phyloP scores from a whole-genome alignment of 2,113 vertebrate genomes.

The Micromys minutus region DNA sequence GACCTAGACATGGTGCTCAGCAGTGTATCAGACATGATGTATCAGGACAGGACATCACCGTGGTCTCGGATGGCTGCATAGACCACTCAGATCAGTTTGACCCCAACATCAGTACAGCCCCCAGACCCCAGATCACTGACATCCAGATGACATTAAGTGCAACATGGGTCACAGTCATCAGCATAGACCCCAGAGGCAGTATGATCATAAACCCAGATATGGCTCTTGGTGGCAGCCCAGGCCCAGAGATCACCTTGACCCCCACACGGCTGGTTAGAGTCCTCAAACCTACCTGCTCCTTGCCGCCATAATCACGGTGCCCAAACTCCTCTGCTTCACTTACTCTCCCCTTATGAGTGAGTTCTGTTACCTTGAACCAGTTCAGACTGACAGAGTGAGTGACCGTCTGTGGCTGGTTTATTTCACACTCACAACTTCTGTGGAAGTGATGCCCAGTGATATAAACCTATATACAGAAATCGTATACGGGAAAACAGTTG shows the following conservation, averaged over 20 bases:
- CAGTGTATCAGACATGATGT: too few species aligned
- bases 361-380: slow-evolving; percentile 15
- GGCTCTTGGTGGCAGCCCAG: background rate
- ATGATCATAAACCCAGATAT: background rate
- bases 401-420: background rate
- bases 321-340: background rate
- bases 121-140: background rate
- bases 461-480: background rate
- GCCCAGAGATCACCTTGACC: background rate
- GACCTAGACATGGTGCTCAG: too few species aligned
- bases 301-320: background rate
- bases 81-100: too few species aligned
- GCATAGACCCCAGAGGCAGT: background rate
- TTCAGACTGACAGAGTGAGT: background rate
- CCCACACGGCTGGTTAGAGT: background rate
- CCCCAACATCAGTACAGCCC: too few species aligned
- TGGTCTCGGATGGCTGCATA: background rate
- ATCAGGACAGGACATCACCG: background rate
- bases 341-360: background rate
- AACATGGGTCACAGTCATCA: background rate
- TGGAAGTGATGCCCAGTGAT: background rate
- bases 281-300: background rate
- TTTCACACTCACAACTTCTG: background rate
- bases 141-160: background rate
- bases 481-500: background rate